Evolutionary conservation across 1,140 invertebrate species (phyloP).

Genomic region (Protaetia brevitarsis): DNA sequence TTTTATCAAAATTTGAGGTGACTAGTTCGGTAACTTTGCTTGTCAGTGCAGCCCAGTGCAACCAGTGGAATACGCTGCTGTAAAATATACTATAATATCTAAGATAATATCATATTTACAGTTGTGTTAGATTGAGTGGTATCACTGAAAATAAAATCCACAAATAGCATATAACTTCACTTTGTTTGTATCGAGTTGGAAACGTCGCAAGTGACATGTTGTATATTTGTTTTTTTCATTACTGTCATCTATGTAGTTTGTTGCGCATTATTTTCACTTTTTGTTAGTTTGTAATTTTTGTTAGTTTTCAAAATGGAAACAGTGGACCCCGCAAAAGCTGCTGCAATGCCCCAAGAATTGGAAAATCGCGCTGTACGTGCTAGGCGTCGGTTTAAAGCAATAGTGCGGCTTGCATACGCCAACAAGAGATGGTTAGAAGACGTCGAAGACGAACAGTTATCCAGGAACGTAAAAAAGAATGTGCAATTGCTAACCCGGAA

Average conservation of each 20-base stretch:
- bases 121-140: no score
- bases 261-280: background rate
- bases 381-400: conserved; percentile 55
- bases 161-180: no score
- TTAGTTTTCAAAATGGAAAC: background rate
- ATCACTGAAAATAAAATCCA: no score
- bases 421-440: conserved; percentile 58
- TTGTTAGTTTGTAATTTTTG: background rate
- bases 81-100: no score
- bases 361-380: conserved; percentile 45
- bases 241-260: background rate
- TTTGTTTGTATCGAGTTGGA: no score
- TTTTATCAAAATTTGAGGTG: no score
- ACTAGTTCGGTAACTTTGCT: no score
- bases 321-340: background rate
- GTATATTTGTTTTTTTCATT: background rate
- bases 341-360: conserved; percentile 39
- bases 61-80: no score
- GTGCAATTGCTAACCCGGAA: conserved; percentile 52
- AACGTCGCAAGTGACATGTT: no score
- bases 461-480: conserved; percentile 53
- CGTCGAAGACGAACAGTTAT: conserved; percentile 49
- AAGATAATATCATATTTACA: no score
- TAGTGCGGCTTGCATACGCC: conserved; percentile 53
- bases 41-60: no score